Base-by-base conservation (phyloP, 2,888 invertebrate genomes). In the Exephanes ischioxanthus region DNA sequence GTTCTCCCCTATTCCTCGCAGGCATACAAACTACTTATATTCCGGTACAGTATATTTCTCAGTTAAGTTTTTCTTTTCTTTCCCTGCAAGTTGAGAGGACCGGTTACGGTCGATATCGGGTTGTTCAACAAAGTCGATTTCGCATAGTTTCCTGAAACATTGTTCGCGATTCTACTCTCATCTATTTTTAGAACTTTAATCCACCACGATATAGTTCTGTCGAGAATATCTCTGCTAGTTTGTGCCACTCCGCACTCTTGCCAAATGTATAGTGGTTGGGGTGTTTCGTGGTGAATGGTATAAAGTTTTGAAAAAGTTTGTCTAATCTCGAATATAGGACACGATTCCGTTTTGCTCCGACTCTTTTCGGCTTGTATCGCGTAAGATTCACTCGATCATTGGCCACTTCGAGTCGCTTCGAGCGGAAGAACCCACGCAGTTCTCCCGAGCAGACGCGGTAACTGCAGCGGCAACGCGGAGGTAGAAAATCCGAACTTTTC, bases 401-500 rank as follows among this genome's bases (percentile, higher is more conserved):
- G 61, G 61, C 61, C 30, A 61, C 61, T 61, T 33, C 26, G 61
- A 61, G 16, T 26, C 30, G 16, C 14, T 16, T 16, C 61, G 61
- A 61, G 61, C 33, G 63, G 61, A 82, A 77, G 71, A 72, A 77
- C 30, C 22, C 22, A 45, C 33, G 77, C 30, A 33, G 26, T 66
- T 7, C 58, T 19, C 14, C 30, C 30, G 19, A 55, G 53, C 80
- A 53, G 66, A 58, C 53, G 58, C 58, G 70, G 71, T 77, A 82
- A 53, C 41, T 77, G 68, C 71, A 55, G 41, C 66, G 48, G 33
- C 63, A 73, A 79, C 53, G 45, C 22, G 58, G 48, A 73, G 55
- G 63, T 75, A 26, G 67, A 73, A 71, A 70, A 79, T 84, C 48
- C 26, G 86, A 91, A 92, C 90, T 92, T 92, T 91, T 91, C 90